Conservation (phyloP, 2,113 vertebrate species). For the Dolichallabes microphthalmus region DNA sequence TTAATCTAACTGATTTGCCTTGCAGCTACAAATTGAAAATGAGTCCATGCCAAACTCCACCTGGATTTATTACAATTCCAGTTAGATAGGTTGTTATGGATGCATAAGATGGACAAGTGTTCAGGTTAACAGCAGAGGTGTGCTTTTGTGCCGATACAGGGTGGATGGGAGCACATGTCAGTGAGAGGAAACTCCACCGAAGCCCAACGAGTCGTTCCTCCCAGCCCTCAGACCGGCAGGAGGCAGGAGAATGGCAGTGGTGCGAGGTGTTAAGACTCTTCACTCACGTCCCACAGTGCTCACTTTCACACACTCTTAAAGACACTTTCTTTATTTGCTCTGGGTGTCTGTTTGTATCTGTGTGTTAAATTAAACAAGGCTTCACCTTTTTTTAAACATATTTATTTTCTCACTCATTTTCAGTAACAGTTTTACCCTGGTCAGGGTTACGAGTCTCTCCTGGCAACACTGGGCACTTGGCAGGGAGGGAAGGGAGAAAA, state of each 20-base stretch:
- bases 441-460: not conserved
- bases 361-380: not conserved
- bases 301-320: constrained; percentile 50
- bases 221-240: constrained; percentile 44
- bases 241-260: constrained; percentile 63
- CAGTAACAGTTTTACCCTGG: constrained; percentile 44
- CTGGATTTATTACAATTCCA: not conserved
- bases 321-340: constrained; percentile 16
- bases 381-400: not conserved
- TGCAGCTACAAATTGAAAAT: not conserved
- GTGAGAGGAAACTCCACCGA: constrained; percentile 83
- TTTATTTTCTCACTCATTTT: constrained; percentile 32
- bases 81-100: not conserved
- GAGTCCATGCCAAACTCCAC: not conserved
- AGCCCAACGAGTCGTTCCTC: constrained; percentile 52
- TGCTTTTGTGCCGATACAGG: constrained; percentile 67
- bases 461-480: not conserved
- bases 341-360: not conserved
- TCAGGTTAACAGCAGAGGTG: not conserved
- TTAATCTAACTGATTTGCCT: too few species aligned
- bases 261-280: constrained; percentile 61
- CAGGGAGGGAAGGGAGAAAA: too few species aligned
- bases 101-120: not conserved
- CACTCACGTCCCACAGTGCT: not conserved
- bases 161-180: constrained; percentile 91